Conservation (phyloP, 2,888 invertebrate species). For the Clunio marinus region DNA sequence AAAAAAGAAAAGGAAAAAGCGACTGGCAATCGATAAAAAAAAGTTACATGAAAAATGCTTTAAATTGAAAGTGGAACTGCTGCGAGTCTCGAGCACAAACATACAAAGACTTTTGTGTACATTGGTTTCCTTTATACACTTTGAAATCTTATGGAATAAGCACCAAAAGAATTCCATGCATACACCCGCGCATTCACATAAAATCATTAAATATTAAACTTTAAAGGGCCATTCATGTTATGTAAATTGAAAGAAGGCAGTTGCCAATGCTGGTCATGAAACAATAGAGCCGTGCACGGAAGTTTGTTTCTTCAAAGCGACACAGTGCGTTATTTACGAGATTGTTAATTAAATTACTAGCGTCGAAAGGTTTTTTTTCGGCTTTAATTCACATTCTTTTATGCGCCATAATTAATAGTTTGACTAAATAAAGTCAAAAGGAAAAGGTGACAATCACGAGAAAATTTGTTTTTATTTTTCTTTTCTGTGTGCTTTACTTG, state of each 20-base stretch:
- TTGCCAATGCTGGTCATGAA: constrained; percentile 34
- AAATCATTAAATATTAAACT: constrained; percentile 32
- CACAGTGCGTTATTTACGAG: constrained; percentile 4
- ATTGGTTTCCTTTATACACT: no score
- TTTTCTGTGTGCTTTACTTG: no score
- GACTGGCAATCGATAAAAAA: neutral
- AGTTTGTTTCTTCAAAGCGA: neutral
- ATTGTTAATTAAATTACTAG: constrained; percentile 27
- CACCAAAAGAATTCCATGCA: neutral
- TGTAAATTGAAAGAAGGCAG: neutral
- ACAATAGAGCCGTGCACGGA: constrained; percentile 1
- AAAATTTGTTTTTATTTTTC: no score
- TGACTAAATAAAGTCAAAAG: neutral
- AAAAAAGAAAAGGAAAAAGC: neutral
- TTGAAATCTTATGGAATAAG: no score
- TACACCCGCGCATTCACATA: neutral
- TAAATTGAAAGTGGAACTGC: no score
- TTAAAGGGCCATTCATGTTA: constrained; percentile 35
- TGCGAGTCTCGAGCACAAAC: no score
- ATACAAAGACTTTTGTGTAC: no score
- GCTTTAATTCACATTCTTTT: no score
- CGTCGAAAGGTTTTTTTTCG: no score
- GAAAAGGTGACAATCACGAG: neutral
- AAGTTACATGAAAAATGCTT: no score
- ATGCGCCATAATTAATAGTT: no score